Conservation (phyloP, 30 jellyfish, hydroid and myxozoan genomes). For the Pelagia noctiluca region DNA sequence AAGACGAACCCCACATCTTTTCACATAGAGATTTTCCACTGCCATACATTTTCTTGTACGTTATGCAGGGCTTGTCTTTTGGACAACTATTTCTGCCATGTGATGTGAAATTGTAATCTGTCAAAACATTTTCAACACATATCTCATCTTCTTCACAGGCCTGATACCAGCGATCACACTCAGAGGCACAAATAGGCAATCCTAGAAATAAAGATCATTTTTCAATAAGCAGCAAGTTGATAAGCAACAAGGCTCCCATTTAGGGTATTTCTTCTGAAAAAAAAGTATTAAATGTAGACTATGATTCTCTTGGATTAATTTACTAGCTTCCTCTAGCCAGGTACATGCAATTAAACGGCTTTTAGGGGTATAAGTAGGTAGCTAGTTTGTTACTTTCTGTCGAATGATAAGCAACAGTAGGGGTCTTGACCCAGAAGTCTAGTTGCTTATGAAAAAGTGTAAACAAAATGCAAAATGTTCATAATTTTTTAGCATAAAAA, state of each 20-base stretch:
- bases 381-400: too few relatives aligned
- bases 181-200: slow-evolving; percentile 82
- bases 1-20: slow-evolving; percentile 87
- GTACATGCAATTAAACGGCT: too few relatives aligned
- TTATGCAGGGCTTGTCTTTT: slow-evolving; percentile 68
- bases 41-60: slow-evolving; percentile 82
- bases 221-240: background rate
- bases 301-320: too few relatives aligned
- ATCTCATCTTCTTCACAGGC: slow-evolving; percentile 76
- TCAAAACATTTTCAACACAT: slow-evolving; percentile 79
- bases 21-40: slow-evolving; percentile 80
- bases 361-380: too few relatives aligned
- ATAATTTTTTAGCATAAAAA: too few relatives aligned
- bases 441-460: too few relatives aligned
- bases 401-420: too few relatives aligned
- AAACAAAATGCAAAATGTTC: too few relatives aligned
- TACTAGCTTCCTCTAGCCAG: too few relatives aligned
- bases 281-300: too few relatives aligned
- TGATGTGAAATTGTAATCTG: slow-evolving; percentile 69
- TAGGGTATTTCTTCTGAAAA: too few relatives aligned
- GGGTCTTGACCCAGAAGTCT: too few relatives aligned
- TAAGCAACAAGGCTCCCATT: background rate
- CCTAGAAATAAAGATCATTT: slow-evolving; percentile 29
- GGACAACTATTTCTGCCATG: slow-evolving; percentile 82
- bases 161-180: slow-evolving; percentile 85